Conservation (phyloP, 1,140 invertebrate genomes). For the Macrocentrus cingulum region DNA sequence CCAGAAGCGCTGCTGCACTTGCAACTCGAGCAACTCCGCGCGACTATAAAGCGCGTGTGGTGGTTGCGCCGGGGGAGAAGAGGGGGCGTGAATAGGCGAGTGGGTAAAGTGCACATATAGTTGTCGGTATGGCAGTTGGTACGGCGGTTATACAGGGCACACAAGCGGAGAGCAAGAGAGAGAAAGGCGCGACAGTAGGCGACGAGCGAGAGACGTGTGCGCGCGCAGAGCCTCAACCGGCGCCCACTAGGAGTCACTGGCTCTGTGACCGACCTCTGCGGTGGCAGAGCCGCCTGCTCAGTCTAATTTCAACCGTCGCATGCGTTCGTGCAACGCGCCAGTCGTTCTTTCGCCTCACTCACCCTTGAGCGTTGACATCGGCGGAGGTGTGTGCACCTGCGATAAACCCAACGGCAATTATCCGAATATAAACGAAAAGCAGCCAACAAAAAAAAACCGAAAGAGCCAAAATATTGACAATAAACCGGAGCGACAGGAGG, state of each 20-base stretch:
- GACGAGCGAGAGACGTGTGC: constrained; percentile 34
- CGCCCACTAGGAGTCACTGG: constrained; percentile 55
- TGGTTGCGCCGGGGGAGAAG: background rate
- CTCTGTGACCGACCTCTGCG: constrained; percentile 54
- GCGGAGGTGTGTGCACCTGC: too few relatives aligned
- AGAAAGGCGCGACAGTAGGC: constrained; percentile 6
- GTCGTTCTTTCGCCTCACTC: background rate
- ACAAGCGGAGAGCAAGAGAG: constrained; percentile 15
- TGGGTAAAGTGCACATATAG: background rate
- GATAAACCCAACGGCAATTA: too few relatives aligned
- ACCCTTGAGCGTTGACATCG: background rate
- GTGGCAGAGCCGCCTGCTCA: constrained; percentile 52
- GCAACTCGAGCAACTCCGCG: too few relatives aligned
- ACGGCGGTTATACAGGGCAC: too few relatives aligned
- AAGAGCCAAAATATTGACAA: too few relatives aligned
- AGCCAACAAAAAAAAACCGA: too few relatives aligned
- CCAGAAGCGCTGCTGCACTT: too few relatives aligned
- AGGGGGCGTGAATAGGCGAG: constrained; percentile 8
- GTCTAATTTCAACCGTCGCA: constrained; percentile 59
- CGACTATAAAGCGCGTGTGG: background rate
- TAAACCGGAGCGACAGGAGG: too few relatives aligned
- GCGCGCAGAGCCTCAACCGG: constrained; percentile 56
- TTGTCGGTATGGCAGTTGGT: too few relatives aligned
- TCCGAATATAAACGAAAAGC: too few relatives aligned
- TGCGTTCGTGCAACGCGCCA: constrained; percentile 20